Base-by-base conservation (phyloP, 2,113 vertebrate genomes). In the Pachycephala philippinensis region DNA sequence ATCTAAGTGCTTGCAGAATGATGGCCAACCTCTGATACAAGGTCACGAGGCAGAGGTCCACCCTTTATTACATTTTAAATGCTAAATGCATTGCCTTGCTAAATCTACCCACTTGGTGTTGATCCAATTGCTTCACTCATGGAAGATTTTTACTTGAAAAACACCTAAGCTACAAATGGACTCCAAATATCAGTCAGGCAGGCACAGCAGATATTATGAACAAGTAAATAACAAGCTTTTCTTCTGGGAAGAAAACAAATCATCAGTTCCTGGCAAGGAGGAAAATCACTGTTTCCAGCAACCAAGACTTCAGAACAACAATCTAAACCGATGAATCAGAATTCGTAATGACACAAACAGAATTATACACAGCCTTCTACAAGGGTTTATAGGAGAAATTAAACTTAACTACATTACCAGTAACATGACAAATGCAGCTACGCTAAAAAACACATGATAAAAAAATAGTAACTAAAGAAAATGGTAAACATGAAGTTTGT, bases 201-300 rank as follows among this genome's bases (percentile, higher is more conserved):
- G 76, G 49, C 54, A 88, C 78, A 88, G 76, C 49, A 84, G 0
- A 0, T 65, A 75, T 75, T 87, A 68, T 0, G 1, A 84, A 90
- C 60, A 71, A 94, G 60, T 89, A 94, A 95, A 93, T 72, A 95
- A 91, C 59, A 74, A 64, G 83, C 60, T 88, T 77, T 93, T 88
- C 82, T 97, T 95, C 86, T 92, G 86, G 83, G 96, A 96, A 90
- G 85, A 89, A 96, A 96, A 95, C 56, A 96, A 94, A 94, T 81
- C 31, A 60, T 93, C 42, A 37, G 0, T 95, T 95, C 92, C 93
- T 96, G 95, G 92, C 95, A 94, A 95, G 47, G 40, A 94, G 40
- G 86, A 93, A 97, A 89, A 71, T 68, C 71, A 68, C 85, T 78
- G 65, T 90, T 94, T 82, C 95, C 93, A 96, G 96, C 90, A 96